Conservation (phyloP, 2,888 invertebrate species). For the Penaeus monodon region DNA sequence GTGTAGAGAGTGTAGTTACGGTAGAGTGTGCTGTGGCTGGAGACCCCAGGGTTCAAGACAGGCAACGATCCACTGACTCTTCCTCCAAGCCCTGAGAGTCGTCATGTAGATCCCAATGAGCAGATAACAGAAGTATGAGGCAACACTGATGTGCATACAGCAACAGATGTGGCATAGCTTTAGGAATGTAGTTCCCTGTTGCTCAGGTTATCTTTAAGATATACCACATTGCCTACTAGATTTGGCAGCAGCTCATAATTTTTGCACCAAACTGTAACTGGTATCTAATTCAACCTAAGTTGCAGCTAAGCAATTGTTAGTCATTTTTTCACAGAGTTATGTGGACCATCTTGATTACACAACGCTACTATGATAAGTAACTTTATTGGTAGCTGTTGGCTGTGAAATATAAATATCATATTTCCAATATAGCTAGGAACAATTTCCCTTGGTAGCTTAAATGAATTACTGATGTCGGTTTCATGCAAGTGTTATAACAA, state of each 20-base stretch:
- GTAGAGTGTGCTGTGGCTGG: constrained; percentile 39
- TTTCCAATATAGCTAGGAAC: constrained; percentile 47
- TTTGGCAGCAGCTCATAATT: constrained; percentile 34
- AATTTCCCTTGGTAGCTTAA: constrained; percentile 51
- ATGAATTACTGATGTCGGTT: constrained; percentile 31
- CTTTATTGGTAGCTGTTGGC: constrained; percentile 52
- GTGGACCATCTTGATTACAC: constrained; percentile 58
- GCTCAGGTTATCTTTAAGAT: constrained; percentile 47
- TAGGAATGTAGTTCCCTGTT: constrained; percentile 10
- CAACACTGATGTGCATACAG: neutral
- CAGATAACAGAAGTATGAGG: constrained; percentile 52
- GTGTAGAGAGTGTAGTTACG: constrained; percentile 54
- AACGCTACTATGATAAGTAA: constrained; percentile 45
- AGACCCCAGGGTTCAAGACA: neutral
- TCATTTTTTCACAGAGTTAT: constrained; percentile 36
- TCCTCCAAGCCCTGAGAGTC: constrained; percentile 44
- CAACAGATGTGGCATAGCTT: constrained; percentile 11
- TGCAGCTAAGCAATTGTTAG: constrained; percentile 36
- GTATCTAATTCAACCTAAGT: constrained; percentile 22
- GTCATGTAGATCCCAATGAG: constrained; percentile 42
- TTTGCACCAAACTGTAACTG: constrained; percentile 19
- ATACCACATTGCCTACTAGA: constrained; percentile 31
- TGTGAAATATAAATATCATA: constrained; percentile 56
- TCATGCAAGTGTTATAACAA: constrained; percentile 27
- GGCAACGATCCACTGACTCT: constrained; percentile 22